Conservation (phyloP, 2,888 invertebrate species). For the Himalopsyche tibetana region DNA sequence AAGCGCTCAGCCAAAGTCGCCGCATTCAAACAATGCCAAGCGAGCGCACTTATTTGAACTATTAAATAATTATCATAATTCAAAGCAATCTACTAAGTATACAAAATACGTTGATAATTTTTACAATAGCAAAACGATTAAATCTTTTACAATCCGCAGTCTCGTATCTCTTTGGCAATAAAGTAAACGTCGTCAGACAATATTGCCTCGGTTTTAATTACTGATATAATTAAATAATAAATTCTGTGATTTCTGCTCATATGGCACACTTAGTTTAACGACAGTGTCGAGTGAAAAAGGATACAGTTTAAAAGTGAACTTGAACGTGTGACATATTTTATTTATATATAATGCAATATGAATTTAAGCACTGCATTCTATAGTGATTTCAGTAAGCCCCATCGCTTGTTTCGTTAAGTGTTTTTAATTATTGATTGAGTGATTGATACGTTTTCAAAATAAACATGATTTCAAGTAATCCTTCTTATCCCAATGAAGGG, state of each 20-base stretch:
- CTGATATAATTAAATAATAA: neutral
- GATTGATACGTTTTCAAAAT: slow-evolving; percentile 3
- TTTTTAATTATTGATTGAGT: neutral
- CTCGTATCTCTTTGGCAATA: neutral
- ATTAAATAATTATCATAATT: slow-evolving; percentile 27
- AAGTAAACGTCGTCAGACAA: slow-evolving; percentile 24
- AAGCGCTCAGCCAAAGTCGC: slow-evolving; percentile 8
- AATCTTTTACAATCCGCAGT: slow-evolving; percentile 17
- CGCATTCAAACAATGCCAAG: slow-evolving; percentile 22
- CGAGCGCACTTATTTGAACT: neutral
- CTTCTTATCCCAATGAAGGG: slow-evolving; percentile 37
- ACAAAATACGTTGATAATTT: neutral
- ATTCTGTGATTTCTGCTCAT: neutral
- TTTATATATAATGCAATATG: slow-evolving; percentile 5
- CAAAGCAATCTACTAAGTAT: neutral
- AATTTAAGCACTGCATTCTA: neutral
- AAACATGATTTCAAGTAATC: slow-evolving; percentile 1
- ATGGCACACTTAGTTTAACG: neutral
- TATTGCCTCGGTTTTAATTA: slow-evolving; percentile 7
- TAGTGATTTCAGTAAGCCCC: neutral
- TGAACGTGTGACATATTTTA: too few species aligned
- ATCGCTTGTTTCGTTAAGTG: neutral
- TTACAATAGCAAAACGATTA: slow-evolving; percentile 3
- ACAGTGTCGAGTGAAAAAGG: neutral
- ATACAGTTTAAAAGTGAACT: neutral